Conservation (phyloP, 2,888 invertebrate species). For the Limenitis arthemis region DNA sequence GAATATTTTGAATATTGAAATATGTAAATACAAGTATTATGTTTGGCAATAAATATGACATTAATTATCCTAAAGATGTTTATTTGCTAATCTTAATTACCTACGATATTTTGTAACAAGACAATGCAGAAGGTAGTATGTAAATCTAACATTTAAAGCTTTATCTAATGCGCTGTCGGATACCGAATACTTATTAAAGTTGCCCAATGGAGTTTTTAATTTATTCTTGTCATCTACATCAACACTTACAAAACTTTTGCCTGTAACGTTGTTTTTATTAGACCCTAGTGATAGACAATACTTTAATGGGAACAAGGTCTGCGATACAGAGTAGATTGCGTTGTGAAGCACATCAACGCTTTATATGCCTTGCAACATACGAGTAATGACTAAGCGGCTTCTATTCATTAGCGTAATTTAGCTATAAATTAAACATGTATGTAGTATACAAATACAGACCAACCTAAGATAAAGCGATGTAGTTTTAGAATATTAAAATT, state of each 20-base stretch:
- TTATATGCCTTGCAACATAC: conserved; percentile 27
- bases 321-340: conserved; percentile 41
- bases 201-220: conserved; percentile 19
- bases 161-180: conserved; percentile 9
- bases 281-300: conserved; percentile 44
- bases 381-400: conserved; percentile 34
- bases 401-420: conserved; percentile 44
- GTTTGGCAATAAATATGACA: too few species aligned
- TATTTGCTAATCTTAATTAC: background rate
- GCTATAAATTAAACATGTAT: conserved; percentile 31
- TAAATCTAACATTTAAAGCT: conserved; percentile 9
- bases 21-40: too few species aligned
- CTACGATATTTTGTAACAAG: background rate
- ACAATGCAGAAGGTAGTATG: background rate
- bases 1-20: too few species aligned
- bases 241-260: conserved; percentile 26
- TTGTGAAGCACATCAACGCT: conserved; percentile 29
- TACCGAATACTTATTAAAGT: conserved; percentile 11
- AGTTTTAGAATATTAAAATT: too few species aligned
- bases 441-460: too few species aligned
- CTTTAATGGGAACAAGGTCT: conserved; percentile 55
- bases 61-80: background rate
- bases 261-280: conserved; percentile 19
- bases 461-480: too few species aligned
- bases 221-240: conserved; percentile 17